phyloP scores from a whole-genome alignment of 2,797 vertebrate species.

The Diglossa cyanea region DNA sequence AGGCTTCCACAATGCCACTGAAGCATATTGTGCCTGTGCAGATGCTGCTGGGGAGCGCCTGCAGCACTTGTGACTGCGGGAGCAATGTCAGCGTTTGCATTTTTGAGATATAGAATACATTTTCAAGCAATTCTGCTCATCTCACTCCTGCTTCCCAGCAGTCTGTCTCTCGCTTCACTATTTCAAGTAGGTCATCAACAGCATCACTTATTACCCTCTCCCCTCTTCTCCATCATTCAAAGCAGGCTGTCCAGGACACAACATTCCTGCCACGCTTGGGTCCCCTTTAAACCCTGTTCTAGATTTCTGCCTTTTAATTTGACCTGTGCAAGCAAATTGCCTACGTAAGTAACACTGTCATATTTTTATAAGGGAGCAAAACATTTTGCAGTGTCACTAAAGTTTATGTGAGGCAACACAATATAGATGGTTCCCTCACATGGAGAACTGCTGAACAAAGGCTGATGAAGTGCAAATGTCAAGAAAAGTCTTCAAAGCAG shows the following conservation, averaged over 20 bases:
- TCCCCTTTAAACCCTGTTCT: neutral
- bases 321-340: slow-evolving; percentile 11
- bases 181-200: slow-evolving; percentile 8
- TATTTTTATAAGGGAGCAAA: slow-evolving; percentile 17
- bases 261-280: neutral
- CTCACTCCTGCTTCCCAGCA: neutral
- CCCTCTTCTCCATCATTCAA: neutral
- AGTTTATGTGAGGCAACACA: slow-evolving; percentile 34
- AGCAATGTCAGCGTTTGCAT: neutral
- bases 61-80: neutral
- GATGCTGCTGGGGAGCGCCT: neutral
- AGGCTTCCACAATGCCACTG: slow-evolving; percentile 38
- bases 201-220: neutral
- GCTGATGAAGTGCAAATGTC: slow-evolving; percentile 64
- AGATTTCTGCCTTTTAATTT: slow-evolving; percentile 19
- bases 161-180: neutral
- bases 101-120: neutral
- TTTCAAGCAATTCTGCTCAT: neutral
- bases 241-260: neutral
- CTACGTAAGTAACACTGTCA: neutral
- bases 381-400: slow-evolving; percentile 20
- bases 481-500: slow-evolving; percentile 59
- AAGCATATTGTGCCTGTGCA: slow-evolving; percentile 28
- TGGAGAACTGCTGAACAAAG: slow-evolving; percentile 59
- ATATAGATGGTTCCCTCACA: slow-evolving; percentile 34